phyloP scores from a whole-genome alignment of 2,888 invertebrate species.

The Nomada fucata region DNA sequence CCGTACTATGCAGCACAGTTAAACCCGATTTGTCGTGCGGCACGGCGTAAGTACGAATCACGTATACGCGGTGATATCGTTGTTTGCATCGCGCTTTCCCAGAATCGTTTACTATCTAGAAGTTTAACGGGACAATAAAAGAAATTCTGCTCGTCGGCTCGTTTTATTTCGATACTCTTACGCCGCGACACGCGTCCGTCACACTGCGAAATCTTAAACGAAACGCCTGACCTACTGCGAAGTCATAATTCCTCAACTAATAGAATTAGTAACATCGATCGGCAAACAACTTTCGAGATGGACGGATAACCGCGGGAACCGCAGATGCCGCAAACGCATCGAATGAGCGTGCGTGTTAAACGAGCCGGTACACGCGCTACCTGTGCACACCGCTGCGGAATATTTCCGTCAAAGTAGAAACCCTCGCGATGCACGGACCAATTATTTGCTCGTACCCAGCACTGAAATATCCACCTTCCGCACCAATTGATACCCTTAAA shows the following conservation, averaged over 20 bases:
- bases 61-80: neutral
- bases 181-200: too few species aligned
- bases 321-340: slow-evolving; percentile 50
- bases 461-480: slow-evolving; percentile 28
- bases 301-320: slow-evolving; percentile 47
- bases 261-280: slow-evolving; percentile 45
- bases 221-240: neutral
- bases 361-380: slow-evolving; percentile 35
- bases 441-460: slow-evolving; percentile 2
- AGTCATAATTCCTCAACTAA: slow-evolving; percentile 50
- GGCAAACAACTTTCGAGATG: slow-evolving; percentile 40
- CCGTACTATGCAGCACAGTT: neutral
- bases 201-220: too few species aligned
- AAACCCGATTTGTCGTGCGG: slow-evolving; percentile 7
- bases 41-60: slow-evolving; percentile 13
- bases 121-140: neutral
- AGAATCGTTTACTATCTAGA: neutral
- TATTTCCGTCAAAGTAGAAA: slow-evolving; percentile 42
- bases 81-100: neutral
- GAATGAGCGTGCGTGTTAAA: slow-evolving; percentile 46
- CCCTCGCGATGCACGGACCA: neutral
- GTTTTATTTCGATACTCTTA: too few species aligned
- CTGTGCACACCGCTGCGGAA: slow-evolving; percentile 18
- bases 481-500: slow-evolving; percentile 24
- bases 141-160: too few species aligned